A percentile compares a stretch with the other conserved stretches of the same genome.
These are phyloP conservation scores for Zeuzera pyrina DNA, from an alignment of 2,888 invertebrate genomes.

Conservation along the genomic window DNA sequence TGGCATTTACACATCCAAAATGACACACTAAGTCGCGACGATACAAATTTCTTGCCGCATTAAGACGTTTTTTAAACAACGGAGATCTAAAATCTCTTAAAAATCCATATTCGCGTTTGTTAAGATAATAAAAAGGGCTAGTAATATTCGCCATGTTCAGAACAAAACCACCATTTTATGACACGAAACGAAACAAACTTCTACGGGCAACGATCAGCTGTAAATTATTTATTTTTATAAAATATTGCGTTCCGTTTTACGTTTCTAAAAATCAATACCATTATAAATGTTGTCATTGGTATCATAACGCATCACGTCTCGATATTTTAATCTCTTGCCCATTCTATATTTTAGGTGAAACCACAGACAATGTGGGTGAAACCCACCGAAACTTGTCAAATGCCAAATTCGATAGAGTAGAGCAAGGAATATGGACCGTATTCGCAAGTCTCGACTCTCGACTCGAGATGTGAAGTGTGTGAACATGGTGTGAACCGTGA, in stretches of 20 bases:
- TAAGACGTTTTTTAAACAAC: slow-evolving; percentile 75
- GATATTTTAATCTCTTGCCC: no score
- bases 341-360: no score
- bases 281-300: no score
- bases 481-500: no score
- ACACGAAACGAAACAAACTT: slow-evolving; percentile 28
- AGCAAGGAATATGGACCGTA: no score
- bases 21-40: slow-evolving; percentile 89
- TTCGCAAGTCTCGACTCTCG: no score
- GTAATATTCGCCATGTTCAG: slow-evolving; percentile 64
- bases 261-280: slow-evolving; percentile 10
- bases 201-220: slow-evolving; percentile 52
- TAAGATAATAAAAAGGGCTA: slow-evolving; percentile 74
- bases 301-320: no score
- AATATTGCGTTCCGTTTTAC: slow-evolving; percentile 31
- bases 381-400: no score
- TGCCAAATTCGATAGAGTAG: no score
- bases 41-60: slow-evolving; percentile 82
- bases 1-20: slow-evolving; percentile 97
- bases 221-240: slow-evolving; percentile 53
- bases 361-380: no score
- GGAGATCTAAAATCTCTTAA: slow-evolving; percentile 72
- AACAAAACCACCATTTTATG: slow-evolving; percentile 52
- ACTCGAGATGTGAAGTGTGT: no score
- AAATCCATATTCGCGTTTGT: slow-evolving; percentile 75